Conservation (phyloP, 2,113 vertebrate genomes). For the Mugil cephalus region DNA sequence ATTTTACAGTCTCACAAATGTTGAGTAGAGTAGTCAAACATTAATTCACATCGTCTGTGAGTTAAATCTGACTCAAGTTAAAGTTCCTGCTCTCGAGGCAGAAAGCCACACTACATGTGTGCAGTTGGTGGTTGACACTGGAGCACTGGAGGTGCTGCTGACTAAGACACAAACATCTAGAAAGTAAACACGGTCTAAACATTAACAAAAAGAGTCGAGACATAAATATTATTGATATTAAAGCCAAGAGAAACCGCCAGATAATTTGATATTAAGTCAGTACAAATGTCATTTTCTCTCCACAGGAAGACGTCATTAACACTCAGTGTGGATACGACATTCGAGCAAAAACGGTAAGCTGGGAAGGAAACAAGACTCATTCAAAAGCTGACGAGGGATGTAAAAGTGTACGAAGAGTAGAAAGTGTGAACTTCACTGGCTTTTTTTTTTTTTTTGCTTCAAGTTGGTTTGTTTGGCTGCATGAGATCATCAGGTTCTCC, state of each 20-base stretch:
- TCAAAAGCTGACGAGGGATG: background rate
- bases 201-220: too few relatives aligned
- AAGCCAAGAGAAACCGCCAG: too few relatives aligned
- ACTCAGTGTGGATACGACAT: slow-evolving; percentile 99
- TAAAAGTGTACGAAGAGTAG: slow-evolving; percentile 1
- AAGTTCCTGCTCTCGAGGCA: background rate
- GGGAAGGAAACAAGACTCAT: background rate
- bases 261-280: background rate
- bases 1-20: too few relatives aligned
- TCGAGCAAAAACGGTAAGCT: slow-evolving; percentile 94
- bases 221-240: too few relatives aligned
- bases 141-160: too few relatives aligned
- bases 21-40: too few relatives aligned
- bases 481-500: slow-evolving; percentile 66
- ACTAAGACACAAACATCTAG: background rate
- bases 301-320: slow-evolving; percentile 98
- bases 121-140: too few relatives aligned
- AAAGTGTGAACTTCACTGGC: background rate
- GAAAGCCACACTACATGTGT: too few relatives aligned
- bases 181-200: too few relatives aligned
- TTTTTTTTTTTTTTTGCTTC: slow-evolving; percentile 30
- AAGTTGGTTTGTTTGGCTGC: slow-evolving; percentile 17
- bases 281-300: slow-evolving; percentile 34
- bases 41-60: too few relatives aligned
- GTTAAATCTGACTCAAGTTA: background rate